Evolutionary conservation across 2,888 invertebrate genomes (phyloP).

Genomic region (Agonopterix alstromeriana): DNA sequence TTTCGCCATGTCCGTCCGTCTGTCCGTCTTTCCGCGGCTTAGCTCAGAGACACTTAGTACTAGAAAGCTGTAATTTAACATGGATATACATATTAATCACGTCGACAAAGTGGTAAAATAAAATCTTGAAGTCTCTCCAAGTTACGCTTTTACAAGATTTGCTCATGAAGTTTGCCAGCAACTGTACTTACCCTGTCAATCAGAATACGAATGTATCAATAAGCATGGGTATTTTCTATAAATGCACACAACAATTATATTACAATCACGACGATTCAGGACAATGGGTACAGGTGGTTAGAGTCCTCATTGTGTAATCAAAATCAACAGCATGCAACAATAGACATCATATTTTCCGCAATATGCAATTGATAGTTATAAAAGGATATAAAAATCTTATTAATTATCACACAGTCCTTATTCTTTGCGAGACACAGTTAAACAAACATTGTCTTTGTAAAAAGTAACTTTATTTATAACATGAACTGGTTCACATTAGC

Average conservation of each 20-base stretch:
- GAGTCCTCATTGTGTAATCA: conserved; percentile 2
- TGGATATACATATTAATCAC: too few species aligned
- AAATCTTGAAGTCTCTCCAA: too few species aligned
- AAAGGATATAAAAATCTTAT: conserved; percentile 2
- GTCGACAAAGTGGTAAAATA: too few species aligned
- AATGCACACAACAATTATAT: conserved; percentile 1
- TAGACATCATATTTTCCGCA: conserved; percentile 14
- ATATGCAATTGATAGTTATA: conserved; percentile 7
- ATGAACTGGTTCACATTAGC: conserved; percentile 30
- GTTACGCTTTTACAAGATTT: too few species aligned
- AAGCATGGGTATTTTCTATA: not conserved
- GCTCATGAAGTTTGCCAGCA: too few species aligned
- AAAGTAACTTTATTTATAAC: conserved; percentile 14
- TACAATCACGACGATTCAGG: conserved; percentile 4
- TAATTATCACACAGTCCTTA: not conserved
- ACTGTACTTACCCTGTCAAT: too few species aligned
- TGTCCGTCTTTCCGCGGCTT: too few species aligned
- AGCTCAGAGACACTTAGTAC: too few species aligned
- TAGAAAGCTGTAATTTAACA: too few species aligned
- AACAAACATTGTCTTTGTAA: not conserved
- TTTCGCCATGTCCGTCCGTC: too few species aligned
- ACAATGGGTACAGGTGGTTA: conserved; percentile 5
- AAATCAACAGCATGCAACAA: conserved; percentile 6
- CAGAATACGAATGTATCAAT: too few species aligned
- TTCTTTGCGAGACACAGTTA: too few species aligned